Conservation (phyloP, 2,113 vertebrate species). For the Corythaixoides concolor region DNA sequence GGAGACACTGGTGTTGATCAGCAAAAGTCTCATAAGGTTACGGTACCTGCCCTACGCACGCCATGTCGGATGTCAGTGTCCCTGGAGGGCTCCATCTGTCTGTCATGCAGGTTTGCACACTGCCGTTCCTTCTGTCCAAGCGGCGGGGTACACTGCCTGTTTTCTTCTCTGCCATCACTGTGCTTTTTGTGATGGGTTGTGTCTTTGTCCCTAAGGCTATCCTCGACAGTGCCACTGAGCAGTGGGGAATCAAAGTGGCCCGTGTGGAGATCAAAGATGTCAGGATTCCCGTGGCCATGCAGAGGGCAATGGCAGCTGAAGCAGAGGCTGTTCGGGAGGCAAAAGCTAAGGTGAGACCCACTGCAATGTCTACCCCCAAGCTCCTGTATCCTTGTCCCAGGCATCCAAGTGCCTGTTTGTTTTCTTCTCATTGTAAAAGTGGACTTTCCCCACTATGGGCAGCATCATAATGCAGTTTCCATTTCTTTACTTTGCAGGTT, state of each 20-base stretch:
- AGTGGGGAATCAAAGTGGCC: slow-evolving; percentile 86
- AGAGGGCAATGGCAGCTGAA: slow-evolving; percentile 88
- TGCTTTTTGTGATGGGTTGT: neutral
- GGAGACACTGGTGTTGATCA: neutral
- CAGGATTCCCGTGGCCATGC: slow-evolving; percentile 82
- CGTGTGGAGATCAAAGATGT: slow-evolving; percentile 88
- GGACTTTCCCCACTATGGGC: neutral
- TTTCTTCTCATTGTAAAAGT: neutral
- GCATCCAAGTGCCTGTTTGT: neutral
- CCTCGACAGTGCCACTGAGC: slow-evolving; percentile 78
- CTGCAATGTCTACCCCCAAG: neutral
- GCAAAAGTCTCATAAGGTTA: neutral
- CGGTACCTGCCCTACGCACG: rapidly evolving
- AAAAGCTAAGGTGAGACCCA: slow-evolving; percentile 80
- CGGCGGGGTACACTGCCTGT: rapidly evolving
- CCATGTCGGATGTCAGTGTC: rapidly evolving
- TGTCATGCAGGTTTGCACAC: neutral
- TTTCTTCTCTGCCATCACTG: neutral
- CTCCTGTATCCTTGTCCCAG: neutral
- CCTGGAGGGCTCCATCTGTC: neutral
- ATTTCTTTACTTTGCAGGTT: slow-evolving; percentile 33
- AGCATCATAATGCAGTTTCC: rapidly evolving
- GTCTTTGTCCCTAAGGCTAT: slow-evolving; percentile 66
- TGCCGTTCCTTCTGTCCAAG: neutral
- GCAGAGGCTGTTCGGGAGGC: slow-evolving; percentile 84